phyloP scores from a whole-genome alignment of 2,888 invertebrate species.

The Phortica okadai region DNA sequence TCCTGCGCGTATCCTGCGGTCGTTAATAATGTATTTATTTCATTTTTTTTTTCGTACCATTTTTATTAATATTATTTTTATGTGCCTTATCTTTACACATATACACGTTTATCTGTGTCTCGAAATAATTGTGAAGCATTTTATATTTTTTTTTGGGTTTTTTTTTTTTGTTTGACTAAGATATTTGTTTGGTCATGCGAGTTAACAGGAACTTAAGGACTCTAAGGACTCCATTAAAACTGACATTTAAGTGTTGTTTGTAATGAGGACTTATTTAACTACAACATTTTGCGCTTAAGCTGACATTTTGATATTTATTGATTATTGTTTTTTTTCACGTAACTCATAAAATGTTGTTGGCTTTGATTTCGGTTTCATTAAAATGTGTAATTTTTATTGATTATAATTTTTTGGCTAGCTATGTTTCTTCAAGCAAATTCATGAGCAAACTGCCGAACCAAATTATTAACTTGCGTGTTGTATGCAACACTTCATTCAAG shows the following conservation, averaged over 20 bases:
- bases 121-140: background rate
- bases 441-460: background rate
- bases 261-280: background rate
- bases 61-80: constrained; percentile 44
- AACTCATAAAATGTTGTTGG: too few relatives aligned
- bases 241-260: background rate
- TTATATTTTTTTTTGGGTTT: background rate
- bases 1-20: constrained; percentile 35
- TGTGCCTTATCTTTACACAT: constrained; percentile 32
- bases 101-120: background rate
- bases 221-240: background rate
- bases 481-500: too few relatives aligned
- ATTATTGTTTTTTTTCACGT: background rate
- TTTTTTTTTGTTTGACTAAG: background rate
- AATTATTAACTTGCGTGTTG: constrained; percentile 49
- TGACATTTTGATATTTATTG: constrained; percentile 1
- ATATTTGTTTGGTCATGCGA: background rate
- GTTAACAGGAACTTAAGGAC: background rate
- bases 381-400: background rate
- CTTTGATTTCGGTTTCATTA: too few relatives aligned
- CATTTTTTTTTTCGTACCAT: constrained; percentile 25
- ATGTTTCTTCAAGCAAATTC: too few relatives aligned
- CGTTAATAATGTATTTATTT: constrained; percentile 36
- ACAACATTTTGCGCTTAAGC: constrained; percentile 22
- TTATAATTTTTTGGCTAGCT: too few relatives aligned